Percentiles rank a stretch among this genome's conserved stretches.
phyloP scores from a whole-genome alignment of 2,113 vertebrate genomes.

The Corythoichthys haematopterus region DNA sequence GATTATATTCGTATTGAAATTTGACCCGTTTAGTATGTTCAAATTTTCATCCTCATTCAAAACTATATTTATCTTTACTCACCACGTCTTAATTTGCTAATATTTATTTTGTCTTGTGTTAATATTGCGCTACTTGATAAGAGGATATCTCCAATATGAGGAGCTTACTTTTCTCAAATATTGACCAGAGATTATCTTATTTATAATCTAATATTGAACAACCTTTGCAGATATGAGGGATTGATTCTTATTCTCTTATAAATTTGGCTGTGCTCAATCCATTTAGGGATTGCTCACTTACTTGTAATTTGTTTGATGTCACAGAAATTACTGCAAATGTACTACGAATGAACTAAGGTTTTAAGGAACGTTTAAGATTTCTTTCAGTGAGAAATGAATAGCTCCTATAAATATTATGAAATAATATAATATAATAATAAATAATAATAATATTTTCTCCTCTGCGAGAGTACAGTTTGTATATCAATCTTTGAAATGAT shows the following conservation, averaged over 20 bases:
- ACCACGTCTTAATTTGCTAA: constrained; percentile 31
- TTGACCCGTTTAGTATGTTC: not conserved
- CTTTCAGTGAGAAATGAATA: too few species aligned
- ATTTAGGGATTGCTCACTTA: not conserved
- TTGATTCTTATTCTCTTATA: not conserved
- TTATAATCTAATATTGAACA: not conserved
- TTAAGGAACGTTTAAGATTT: too few species aligned
- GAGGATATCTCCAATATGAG: not conserved
- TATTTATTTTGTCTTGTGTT: constrained; percentile 35
- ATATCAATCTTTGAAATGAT: too few species aligned
- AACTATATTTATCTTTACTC: not conserved
- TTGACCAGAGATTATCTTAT: not conserved
- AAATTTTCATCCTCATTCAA: not conserved
- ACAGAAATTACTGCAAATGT: not conserved
- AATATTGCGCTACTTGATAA: constrained; percentile 43
- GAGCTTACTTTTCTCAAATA: not conserved
- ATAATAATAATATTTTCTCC: too few species aligned
- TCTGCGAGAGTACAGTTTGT: too few species aligned
- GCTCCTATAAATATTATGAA: too few species aligned
- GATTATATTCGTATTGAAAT: constrained; percentile 1
- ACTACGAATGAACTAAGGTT: not conserved
- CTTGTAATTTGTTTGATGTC: not conserved
- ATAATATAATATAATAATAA: too few species aligned
- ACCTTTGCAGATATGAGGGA: not conserved
- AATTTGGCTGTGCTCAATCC: not conserved